Conservation (phyloP, 2,113 vertebrate genomes). For the Malurus alboscapulatus region DNA sequence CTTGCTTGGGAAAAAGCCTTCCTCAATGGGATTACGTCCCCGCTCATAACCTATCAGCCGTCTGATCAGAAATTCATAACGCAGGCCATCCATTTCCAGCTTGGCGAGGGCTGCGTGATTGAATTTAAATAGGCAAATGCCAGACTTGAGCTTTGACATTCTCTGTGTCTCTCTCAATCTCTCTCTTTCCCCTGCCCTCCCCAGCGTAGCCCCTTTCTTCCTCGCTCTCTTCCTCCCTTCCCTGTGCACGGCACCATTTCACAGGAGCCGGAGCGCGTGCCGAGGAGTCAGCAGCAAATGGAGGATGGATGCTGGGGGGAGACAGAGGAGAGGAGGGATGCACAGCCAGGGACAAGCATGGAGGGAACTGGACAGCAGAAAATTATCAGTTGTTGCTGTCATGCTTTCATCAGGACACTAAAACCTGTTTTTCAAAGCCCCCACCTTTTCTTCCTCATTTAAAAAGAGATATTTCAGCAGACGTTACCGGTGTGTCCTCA, state of each 20-base stretch:
- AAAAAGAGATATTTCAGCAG: conserved; percentile 50
- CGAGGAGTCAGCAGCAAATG: conserved; percentile 65
- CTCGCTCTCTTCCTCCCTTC: conserved; percentile 32
- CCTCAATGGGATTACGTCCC: conserved; percentile 78
- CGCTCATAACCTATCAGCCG: conserved; percentile 77
- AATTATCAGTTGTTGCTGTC: conserved; percentile 61
- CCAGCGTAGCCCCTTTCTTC: conserved; percentile 35
- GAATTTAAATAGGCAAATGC: conserved; percentile 90
- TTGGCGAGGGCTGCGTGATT: conserved; percentile 75
- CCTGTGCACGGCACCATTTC: conserved; percentile 66
- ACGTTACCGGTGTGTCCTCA: not conserved
- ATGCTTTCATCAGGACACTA: conserved; percentile 26
- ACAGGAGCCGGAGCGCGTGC: conserved; percentile 26
- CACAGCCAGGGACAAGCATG: not conserved
- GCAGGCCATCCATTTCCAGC: conserved; percentile 77
- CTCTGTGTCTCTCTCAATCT: conserved; percentile 73
- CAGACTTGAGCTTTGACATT: conserved; percentile 77
- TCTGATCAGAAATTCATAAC: conserved; percentile 86
- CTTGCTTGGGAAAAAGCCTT: conserved; percentile 74
- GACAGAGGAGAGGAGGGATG: not conserved
- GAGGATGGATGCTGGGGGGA: conserved; percentile 58
- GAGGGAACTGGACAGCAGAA: conserved; percentile 35
- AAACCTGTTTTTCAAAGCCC: conserved; percentile 20
- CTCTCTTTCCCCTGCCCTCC: conserved; percentile 53
- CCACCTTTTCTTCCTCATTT: not conserved